Conservation (phyloP, 2,797 vertebrate species). For the Rhodeus uyekii region DNA sequence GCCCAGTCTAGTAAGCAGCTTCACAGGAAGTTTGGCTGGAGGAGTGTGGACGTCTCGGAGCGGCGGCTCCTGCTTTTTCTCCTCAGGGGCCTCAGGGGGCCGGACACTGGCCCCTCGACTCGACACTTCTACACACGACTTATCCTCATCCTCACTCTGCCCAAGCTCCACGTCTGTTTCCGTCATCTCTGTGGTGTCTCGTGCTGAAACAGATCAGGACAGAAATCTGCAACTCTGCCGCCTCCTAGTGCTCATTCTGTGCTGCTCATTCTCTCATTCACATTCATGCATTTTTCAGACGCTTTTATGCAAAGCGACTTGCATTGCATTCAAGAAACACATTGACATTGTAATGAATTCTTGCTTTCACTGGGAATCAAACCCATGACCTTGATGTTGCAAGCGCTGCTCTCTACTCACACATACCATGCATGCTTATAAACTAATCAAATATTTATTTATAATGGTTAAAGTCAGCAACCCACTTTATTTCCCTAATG, state of each 20-base stretch:
- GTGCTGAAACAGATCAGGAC: slow-evolving; percentile 54
- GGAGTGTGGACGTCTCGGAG: slow-evolving; percentile 70
- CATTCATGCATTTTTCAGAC: no score
- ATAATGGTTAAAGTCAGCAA: background rate
- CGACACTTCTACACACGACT: slow-evolving; percentile 50
- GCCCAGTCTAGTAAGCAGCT: slow-evolving; percentile 76
- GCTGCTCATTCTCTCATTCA: slow-evolving; percentile 14
- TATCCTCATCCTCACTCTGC: slow-evolving; percentile 69
- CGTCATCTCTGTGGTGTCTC: slow-evolving; percentile 70
- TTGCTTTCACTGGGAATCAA: no score
- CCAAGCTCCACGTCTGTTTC: slow-evolving; percentile 63
- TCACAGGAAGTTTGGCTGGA: slow-evolving; percentile 69
- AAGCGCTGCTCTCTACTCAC: no score
- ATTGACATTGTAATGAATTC: no score
- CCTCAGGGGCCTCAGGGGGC: slow-evolving; percentile 57
- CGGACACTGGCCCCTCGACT: slow-evolving; percentile 51
- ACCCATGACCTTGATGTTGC: no score
- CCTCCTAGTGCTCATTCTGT: slow-evolving; percentile 65
- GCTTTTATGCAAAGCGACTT: no score
- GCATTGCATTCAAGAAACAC: no score
- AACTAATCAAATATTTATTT: background rate
- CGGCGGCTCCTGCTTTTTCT: slow-evolving; percentile 52
- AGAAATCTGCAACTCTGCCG: slow-evolving; percentile 55
- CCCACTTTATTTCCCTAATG: background rate
- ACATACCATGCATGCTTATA: background rate